A percentile compares a stretch with the other conserved stretches of the same genome.
Conservation (phyloP, 23 tunicate species). For the Styela clava region DNA sequence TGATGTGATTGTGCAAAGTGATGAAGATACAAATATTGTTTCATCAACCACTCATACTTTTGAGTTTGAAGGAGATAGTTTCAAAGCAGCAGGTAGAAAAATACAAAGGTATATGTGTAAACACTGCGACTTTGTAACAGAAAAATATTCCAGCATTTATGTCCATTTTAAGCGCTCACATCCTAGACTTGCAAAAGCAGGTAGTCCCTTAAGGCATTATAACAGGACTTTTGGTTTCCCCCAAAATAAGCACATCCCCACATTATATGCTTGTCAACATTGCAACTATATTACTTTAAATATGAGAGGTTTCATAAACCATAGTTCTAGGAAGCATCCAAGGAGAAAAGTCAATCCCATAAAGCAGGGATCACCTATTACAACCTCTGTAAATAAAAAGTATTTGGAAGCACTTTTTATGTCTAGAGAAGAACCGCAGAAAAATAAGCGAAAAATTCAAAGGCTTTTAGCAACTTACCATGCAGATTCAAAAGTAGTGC, state of each 20-base stretch:
- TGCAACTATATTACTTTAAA: slow-evolving; percentile 16
- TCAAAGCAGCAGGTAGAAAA: neutral
- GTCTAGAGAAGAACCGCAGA: slow-evolving; percentile 10
- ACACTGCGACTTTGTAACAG: slow-evolving; percentile 11
- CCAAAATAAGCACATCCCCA: neutral
- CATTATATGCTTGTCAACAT: slow-evolving; percentile 2
- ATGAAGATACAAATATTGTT: neutral
- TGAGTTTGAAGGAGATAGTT: neutral
- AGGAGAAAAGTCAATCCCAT: slow-evolving; percentile 4
- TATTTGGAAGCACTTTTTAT: slow-evolving; percentile 16
- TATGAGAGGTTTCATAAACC: slow-evolving; percentile 1
- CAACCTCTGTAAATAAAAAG: slow-evolving; percentile 6
- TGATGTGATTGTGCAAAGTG: no score
- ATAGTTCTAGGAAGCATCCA: neutral
- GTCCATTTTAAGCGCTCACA: neutral
- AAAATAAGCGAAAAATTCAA: slow-evolving; percentile 1
- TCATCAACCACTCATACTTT: neutral
- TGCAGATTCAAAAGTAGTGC: neutral
- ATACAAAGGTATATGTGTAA: slow-evolving; percentile 10
- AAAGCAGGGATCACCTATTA: slow-evolving; percentile 17
- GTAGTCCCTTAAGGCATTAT: neutral
- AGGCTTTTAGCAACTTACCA: neutral
- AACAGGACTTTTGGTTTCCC: neutral
- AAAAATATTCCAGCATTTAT: slow-evolving; percentile 4
- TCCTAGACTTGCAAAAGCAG: neutral